Conservation (phyloP, 2,888 invertebrate genomes). For the Xiphydria camelus region DNA sequence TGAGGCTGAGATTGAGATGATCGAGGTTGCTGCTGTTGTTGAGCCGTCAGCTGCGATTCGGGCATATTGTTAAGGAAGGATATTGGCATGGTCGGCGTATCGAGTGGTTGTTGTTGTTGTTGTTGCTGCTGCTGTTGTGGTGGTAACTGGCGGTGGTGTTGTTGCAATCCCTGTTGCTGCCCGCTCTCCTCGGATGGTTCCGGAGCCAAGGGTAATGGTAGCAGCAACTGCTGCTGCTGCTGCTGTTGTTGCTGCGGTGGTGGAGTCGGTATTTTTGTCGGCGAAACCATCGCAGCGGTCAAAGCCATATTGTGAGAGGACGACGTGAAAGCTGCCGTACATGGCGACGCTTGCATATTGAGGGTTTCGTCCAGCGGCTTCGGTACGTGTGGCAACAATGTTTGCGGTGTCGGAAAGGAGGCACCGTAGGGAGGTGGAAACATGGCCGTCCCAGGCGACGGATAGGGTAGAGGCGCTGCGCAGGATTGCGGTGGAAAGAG, state of each 20-base stretch:
- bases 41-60: slow-evolving; percentile 14
- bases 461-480: slow-evolving; percentile 66
- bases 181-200: too few species aligned
- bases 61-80: slow-evolving; percentile 31
- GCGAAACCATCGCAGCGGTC: slow-evolving; percentile 79
- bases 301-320: slow-evolving; percentile 81
- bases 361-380: slow-evolving; percentile 62
- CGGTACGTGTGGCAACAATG: slow-evolving; percentile 61
- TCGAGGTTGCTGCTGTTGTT: slow-evolving; percentile 7
- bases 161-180: slow-evolving; percentile 14
- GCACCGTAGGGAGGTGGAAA: slow-evolving; percentile 66
- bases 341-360: slow-evolving; percentile 62
- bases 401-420: slow-evolving; percentile 61
- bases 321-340: slow-evolving; percentile 79
- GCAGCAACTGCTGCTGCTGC: slow-evolving; percentile 9
- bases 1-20: slow-evolving; percentile 9
- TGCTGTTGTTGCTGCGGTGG: slow-evolving; percentile 52
- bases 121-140: slow-evolving; percentile 15
- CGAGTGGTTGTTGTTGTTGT: slow-evolving; percentile 21
- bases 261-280: slow-evolving; percentile 59
- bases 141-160: slow-evolving; percentile 15
- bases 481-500: slow-evolving; percentile 63
- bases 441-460: slow-evolving; percentile 69
- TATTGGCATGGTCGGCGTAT: slow-evolving; percentile 28
- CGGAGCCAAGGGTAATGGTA: too few species aligned